A percentile compares a stretch with the other conserved stretches of the same genome.
Conservation (phyloP, 2,113 vertebrate species). For the Ailurus styani region DNA sequence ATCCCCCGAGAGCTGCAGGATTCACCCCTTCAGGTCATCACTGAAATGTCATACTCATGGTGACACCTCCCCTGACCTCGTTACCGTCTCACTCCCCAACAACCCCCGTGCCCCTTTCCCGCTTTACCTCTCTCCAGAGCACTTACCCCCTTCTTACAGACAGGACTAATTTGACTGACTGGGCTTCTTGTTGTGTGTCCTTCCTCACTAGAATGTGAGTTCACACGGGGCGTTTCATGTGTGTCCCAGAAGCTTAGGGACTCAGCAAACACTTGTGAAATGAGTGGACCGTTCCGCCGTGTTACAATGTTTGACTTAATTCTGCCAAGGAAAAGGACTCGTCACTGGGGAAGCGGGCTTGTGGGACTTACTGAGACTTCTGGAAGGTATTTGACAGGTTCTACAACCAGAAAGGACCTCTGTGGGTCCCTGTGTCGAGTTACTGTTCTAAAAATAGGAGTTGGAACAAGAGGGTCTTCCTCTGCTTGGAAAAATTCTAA, state of each 20-base stretch:
- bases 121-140: background rate
- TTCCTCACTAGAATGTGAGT: background rate
- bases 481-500: background rate
- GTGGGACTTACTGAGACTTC: background rate
- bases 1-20: background rate
- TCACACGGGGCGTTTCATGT: background rate
- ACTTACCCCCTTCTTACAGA: rapidly evolving
- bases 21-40: background rate
- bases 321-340: background rate
- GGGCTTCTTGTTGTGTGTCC: background rate
- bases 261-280: background rate
- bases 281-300: background rate
- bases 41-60: background rate
- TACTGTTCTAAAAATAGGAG: background rate
- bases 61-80: background rate
- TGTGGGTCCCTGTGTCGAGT: background rate
- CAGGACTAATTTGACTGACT: background rate
- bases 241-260: background rate
- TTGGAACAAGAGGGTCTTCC: background rate
- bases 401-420: background rate
- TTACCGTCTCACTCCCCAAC: background rate
- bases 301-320: background rate
- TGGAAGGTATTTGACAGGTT: background rate
- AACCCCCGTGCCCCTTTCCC: rapidly evolving
- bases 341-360: background rate